A percentile compares a stretch with the other conserved stretches of the same genome.
These are phyloP conservation scores for Crenuchus spilurus DNA, from an alignment of 2,797 vertebrate genomes.

Conservation along the genomic window DNA sequence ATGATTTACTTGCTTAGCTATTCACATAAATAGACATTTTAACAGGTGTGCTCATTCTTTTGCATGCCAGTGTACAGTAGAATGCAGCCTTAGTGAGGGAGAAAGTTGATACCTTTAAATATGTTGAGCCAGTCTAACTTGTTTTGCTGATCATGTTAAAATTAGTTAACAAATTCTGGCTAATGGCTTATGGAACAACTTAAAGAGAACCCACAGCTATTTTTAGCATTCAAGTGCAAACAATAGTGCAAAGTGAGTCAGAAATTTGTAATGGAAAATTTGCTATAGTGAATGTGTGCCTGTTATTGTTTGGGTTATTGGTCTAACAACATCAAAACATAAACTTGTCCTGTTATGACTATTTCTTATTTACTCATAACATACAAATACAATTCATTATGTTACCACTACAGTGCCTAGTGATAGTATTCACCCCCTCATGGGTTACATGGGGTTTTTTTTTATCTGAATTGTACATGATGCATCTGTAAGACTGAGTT, in stretches of 20 bases:
- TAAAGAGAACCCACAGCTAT: not conserved
- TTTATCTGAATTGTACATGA: no score
- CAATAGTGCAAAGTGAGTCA: slow-evolving; percentile 14
- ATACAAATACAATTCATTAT: no score
- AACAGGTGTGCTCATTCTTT: no score
- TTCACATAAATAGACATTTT: no score
- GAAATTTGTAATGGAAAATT: slow-evolving; percentile 4
- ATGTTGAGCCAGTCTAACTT: slow-evolving; percentile 16
- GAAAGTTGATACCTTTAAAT: not conserved
- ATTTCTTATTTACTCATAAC: not conserved
- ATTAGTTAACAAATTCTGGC: not conserved
- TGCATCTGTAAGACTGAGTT: no score
- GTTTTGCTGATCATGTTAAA: not conserved
- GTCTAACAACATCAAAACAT: not conserved
- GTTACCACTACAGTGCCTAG: no score
- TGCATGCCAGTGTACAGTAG: no score
- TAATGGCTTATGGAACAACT: slow-evolving; percentile 7
- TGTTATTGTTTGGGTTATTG: slow-evolving; percentile 14
- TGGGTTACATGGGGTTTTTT: no score
- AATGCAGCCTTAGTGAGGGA: no score
- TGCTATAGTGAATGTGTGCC: not conserved
- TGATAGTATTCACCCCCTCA: no score
- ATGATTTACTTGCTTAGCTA: no score
- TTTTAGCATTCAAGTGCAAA: not conserved
- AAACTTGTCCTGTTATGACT: not conserved